Evolutionary conservation across 2,888 invertebrate species (phyloP), one percentile per base, ranked within the genome.

Genomic region (Halocaridina rubra): DNA sequence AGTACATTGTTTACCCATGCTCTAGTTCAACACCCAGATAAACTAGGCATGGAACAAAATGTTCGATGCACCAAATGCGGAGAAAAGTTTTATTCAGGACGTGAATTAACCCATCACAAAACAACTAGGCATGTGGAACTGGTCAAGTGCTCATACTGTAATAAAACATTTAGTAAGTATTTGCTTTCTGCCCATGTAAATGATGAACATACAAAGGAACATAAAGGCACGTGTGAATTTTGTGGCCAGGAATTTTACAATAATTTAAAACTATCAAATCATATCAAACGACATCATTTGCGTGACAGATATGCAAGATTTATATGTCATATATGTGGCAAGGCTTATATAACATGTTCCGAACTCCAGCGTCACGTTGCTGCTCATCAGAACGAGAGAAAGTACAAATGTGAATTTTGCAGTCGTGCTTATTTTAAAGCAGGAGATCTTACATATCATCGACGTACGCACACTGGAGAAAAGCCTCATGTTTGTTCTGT

Each of bases 401-500:
- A 74, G 8, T 75, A 79, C 72, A 84, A 84, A 33, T 84, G 84
- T 75, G 84, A 84, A 22, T 84, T 75, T 30, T 84, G 84, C 74
- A 61, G 64, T 61, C 74, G 79, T 2, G 85, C 80, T 10, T 85
- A 81, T n/a, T 80, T 85, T 39, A 85, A 85, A 72, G 85, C 85
- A 13, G 85, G 85, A 29, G 85, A 85, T n/a, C 59, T 85, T 19
- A 85, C 85, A 1, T 85, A 85, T 57, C 85, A 85, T 46, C 32
- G 80, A 10, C 76, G 85, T 4, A 80, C 85, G 2, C 85, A 81
- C 72, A 80, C 85, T 1, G 85, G 81, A 7, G 80, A 85, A 32
- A 75, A 76, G 1, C 85, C 80, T 0, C 85, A 85, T 46, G 32
- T 46, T 24, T 84, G 84, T 61, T 67, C 16, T 27, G 32, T 64